Conservation (phyloP, 2,797 vertebrate species). For the Platyrinchus mystaceus region DNA sequence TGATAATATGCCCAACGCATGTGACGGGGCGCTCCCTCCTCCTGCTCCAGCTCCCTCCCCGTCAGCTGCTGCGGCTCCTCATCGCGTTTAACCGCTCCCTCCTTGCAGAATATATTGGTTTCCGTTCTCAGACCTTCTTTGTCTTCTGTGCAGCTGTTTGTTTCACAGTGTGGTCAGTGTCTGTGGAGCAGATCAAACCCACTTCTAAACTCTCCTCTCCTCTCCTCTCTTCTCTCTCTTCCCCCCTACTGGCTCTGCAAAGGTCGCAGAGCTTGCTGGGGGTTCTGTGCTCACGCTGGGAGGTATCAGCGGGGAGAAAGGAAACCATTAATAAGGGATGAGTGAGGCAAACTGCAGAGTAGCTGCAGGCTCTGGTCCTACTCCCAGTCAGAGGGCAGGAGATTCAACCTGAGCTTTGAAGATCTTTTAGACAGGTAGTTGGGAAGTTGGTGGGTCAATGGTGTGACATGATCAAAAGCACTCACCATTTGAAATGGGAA, state of each 20-base stretch:
- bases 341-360: neutral
- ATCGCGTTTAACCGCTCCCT: neutral
- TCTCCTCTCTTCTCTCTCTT: neutral
- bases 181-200: neutral
- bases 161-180: neutral
- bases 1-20: neutral
- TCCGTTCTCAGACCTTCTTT: conserved; percentile 60
- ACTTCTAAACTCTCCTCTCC: neutral
- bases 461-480: neutral
- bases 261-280: neutral
- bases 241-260: neutral
- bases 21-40: neutral
- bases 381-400: neutral
- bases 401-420: neutral
- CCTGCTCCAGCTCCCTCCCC: neutral
- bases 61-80: conserved; percentile 40
- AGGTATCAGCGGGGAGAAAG: neutral
- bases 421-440: rapidly evolving
- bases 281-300: neutral
- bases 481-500: neutral
- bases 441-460: neutral
- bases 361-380: neutral
- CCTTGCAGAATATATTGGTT: conserved; percentile 27
- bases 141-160: conserved; percentile 38
- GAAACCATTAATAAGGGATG: neutral